A percentile compares a stretch with the other conserved stretches of the same genome.
These are phyloP conservation scores for Mus minutoides DNA, from an alignment of 2,797 vertebrate species.

Conservation along the genomic window DNA sequence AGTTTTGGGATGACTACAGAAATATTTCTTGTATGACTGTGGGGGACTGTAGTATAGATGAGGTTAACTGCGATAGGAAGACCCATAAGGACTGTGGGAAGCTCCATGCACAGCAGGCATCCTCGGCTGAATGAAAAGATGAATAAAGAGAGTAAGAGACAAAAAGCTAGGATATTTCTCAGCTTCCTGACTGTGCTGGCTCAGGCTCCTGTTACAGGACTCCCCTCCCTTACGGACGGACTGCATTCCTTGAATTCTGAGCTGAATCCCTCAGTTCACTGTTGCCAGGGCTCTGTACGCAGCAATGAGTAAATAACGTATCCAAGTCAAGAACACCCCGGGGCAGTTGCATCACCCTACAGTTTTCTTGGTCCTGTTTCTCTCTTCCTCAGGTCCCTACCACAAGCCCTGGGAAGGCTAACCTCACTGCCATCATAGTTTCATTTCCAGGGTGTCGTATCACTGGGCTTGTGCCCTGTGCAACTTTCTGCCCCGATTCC, in stretches of 20 bases:
- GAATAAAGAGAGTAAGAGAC: background rate
- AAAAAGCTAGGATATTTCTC: background rate
- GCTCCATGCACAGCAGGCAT: background rate
- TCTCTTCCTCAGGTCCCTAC: background rate
- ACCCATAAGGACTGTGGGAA: background rate
- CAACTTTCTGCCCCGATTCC: background rate
- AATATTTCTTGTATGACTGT: background rate
- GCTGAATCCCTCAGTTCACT: background rate
- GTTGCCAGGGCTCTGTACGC: background rate
- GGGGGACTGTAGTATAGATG: background rate
- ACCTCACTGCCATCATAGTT: background rate
- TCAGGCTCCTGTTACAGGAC: background rate
- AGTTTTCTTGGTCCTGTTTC: background rate
- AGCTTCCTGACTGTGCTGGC: background rate
- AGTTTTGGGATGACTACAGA: background rate
- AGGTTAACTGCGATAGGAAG: background rate
- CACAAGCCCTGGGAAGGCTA: background rate
- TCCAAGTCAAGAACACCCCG: background rate
- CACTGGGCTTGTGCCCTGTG: background rate
- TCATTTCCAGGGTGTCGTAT: background rate
- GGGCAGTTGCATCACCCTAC: background rate
- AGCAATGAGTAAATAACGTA: background rate
- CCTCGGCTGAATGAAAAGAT: background rate
- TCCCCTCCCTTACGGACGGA: too few relatives aligned
- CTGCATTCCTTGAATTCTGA: background rate